These are phyloP conservation scores for Cremastobaeus sp. DNA, from an alignment of 2,888 invertebrate species.

Conservation along the genomic window DNA sequence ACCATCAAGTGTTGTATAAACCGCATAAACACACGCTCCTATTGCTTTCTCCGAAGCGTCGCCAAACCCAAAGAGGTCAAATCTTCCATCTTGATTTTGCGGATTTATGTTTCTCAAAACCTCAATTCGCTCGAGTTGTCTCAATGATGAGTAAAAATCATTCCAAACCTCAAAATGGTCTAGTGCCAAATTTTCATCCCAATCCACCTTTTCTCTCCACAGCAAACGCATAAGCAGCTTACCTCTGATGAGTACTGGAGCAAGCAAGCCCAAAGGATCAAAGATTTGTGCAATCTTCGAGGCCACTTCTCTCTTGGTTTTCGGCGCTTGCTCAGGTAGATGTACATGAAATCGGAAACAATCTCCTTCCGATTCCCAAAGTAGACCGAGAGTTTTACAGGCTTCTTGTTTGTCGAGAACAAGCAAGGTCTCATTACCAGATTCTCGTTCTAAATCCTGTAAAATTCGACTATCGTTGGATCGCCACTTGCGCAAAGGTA, in stretches of 20 bases:
- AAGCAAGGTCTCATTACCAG: not conserved
- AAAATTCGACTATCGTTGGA: not conserved
- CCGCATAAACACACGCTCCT: conserved; percentile 62
- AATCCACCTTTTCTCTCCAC: conserved; percentile 32
- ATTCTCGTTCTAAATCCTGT: not conserved
- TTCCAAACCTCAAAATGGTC: conserved; percentile 10
- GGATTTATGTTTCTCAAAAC: conserved; percentile 33
- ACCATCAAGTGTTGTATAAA: no score
- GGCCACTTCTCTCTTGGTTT: conserved; percentile 34
- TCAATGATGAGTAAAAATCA: conserved; percentile 8
- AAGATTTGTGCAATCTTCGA: conserved; percentile 56
- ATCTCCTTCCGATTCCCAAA: not conserved
- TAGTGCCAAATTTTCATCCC: conserved; percentile 29
- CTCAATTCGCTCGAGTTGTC: conserved; percentile 16
- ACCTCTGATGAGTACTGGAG: conserved; percentile 47
- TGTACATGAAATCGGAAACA: not conserved
- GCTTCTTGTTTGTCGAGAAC: not conserved
- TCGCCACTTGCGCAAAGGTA: not conserved
- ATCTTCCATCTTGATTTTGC: not conserved
- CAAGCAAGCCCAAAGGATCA: conserved; percentile 46
- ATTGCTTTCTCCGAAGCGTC: conserved; percentile 63
- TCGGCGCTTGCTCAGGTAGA: not conserved
- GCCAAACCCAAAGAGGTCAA: conserved; percentile 59
- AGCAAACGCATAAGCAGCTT: conserved; percentile 45
- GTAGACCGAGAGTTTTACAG: not conserved